Evolutionary conservation across 2,113 vertebrate genomes (phyloP).

Genomic region (Caranx melampygus): DNA sequence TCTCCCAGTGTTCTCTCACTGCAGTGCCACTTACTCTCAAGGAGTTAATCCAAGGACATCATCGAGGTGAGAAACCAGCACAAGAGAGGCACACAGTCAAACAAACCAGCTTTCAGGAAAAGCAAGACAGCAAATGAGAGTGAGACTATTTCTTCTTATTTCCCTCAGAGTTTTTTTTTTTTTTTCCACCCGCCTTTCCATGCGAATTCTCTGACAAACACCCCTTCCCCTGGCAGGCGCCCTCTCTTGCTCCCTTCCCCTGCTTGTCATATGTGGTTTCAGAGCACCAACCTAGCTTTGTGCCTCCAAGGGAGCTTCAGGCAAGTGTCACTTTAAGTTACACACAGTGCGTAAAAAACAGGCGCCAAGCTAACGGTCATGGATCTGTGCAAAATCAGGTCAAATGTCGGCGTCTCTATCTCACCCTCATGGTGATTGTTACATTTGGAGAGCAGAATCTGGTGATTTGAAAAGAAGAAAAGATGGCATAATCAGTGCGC

Average conservation of each 20-base stretch:
- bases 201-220: constrained; percentile 46
- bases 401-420: constrained; percentile 83
- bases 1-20: constrained; percentile 1
- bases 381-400: constrained; percentile 97
- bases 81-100: constrained; percentile 33
- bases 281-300: constrained; percentile 89
- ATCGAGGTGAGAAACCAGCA: constrained; percentile 45
- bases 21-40: constrained; percentile 36
- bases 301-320: constrained; percentile 92
- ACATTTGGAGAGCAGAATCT: constrained; percentile 63
- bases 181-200: constrained; percentile 24
- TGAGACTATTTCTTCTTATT: constrained; percentile 42
- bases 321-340: constrained; percentile 98
- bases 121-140: constrained; percentile 5
- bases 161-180: neutral
- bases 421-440: constrained; percentile 76
- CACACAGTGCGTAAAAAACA: constrained; percentile 88
- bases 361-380: constrained; percentile 91
- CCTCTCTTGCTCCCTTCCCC: constrained; percentile 62
- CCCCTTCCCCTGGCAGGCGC: constrained; percentile 57
- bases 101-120: constrained; percentile 23
- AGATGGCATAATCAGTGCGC: constrained; percentile 72
- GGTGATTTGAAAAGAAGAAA: constrained; percentile 75
- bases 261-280: constrained; percentile 93
- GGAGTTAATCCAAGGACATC: constrained; percentile 58